Percentiles rank a stretch among this genome's conserved stretches.
Evolutionary conservation across 2,113 vertebrate species (phyloP).

Genomic region (Callithrix jacchus): DNA sequence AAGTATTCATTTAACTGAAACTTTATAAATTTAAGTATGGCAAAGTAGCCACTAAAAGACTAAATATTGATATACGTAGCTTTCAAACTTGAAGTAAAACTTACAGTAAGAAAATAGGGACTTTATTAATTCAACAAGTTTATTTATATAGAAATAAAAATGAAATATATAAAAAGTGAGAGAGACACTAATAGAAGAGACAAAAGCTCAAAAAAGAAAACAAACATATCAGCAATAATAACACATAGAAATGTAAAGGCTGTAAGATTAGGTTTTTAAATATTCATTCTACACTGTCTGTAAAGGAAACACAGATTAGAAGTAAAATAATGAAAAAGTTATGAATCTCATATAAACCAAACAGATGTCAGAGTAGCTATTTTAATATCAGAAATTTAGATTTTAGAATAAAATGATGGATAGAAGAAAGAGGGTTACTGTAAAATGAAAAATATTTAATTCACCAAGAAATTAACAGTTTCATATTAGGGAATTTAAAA

Average conservation of each 20-base stretch:
- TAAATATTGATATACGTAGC: neutral
- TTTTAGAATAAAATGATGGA: neutral
- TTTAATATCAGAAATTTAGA: neutral
- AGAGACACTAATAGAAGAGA: neutral
- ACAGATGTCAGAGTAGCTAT: neutral
- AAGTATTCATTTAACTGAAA: neutral
- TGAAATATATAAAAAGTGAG: neutral
- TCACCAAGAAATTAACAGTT: neutral
- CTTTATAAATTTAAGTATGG: constrained; percentile 14
- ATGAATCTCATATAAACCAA: neutral
- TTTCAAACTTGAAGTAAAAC: constrained; percentile 11
- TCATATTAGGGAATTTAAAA: neutral
- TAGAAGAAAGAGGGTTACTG: neutral
- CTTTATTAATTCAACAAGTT: neutral
- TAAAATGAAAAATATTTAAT: neutral
- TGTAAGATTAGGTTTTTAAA: neutral
- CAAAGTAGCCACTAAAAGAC: neutral
- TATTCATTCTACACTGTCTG: neutral
- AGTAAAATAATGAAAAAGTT: neutral
- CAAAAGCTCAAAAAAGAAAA: neutral
- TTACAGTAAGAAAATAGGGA: neutral
- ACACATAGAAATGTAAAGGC: neutral
- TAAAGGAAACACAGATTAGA: neutral
- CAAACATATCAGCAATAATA: neutral
- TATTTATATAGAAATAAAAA: constrained; percentile 27